Base-by-base conservation (phyloP, 2,797 vertebrate genomes). In the Notolabrus celidotus region DNA sequence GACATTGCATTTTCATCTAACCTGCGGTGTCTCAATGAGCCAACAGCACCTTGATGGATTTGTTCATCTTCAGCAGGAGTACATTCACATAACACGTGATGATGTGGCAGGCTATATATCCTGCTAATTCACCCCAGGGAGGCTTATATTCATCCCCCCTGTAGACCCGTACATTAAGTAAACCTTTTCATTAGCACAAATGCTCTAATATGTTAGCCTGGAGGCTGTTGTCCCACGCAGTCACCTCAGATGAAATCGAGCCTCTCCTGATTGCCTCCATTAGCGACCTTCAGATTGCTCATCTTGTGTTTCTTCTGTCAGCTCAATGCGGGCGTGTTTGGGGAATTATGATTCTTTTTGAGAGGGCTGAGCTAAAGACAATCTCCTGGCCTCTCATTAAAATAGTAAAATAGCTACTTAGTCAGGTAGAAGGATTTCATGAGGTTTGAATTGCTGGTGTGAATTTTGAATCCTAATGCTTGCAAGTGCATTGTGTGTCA, bases 331-430 rank as follows among this genome's bases (percentile, higher is more conserved):
- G 25, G 19, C 25, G 50, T 34, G 34, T 64, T 66, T 43, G 17
- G 27, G 51, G 67, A 69, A 84, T 85, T 33, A 50, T 33, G 23
- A 64, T 56, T 70, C n/a, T 49, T 61, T 83, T 75, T 73, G 61
- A 86, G 71, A 58, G 36, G 22, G 31, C n/a, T 54, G 23, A 70
- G 23, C 34, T 53, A 43, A 74, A 63, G 19, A 47, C 17, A 57
- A 49, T 73, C 63, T 69, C 39, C 29, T 29, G 29, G 46, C 49
- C n/a, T 67, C 36, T 78, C 47, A 78, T 83, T 70, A 83, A 38
- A 4, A n/a, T 41, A 77, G 38, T 43, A 69, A 79, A 80, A 82
- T 29, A 68, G 60, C 63, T 74, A 34, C 57, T 74, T 70, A 59
- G 63, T 54, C 39, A 61, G 70, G 68, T 8, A 69, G 47, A 74